Base-by-base conservation (phyloP, 2,888 invertebrate species). In the Agapostemon virescens region DNA sequence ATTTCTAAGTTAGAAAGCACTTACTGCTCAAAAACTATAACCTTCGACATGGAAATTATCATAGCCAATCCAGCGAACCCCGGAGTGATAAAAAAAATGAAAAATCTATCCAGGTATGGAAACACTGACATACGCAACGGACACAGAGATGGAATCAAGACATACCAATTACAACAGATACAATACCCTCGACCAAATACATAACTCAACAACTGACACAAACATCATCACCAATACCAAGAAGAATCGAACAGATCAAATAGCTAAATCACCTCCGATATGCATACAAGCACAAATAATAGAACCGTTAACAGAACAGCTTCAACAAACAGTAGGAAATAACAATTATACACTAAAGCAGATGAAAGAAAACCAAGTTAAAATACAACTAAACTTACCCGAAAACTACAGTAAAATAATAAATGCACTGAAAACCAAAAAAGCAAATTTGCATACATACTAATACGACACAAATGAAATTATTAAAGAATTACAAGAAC, bases 281-380 rank as follows among this genome's bases (percentile, higher is more conserved):
- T 58, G 5, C 26, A 58, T 58, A 13, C 20, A 55, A 55, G 69
- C 69, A 11, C 55, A 55, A 23, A 58, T 58, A 23, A 69, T 69
- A 2, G 38, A 69, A n/a, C 58, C 55, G 17, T 26, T 69, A 69
- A 69, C 49, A 13, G 40, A 69, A 58, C 17, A 40, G 26, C 38
- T 69, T 20, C 4, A 58, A 17, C 55, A 69, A 11, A 23, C 17
- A 55, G 20, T 17, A 13, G 55, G 33, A 40, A 40, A 40, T 7
- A 40, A 55, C 20, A 38, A n/a, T 20, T 69, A 5, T 13, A 40
- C 26, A 3, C n/a, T 58, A 36, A 69, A 69, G 40, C 38, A 69
- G 7, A 15, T 58, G 23, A 58, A 58, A 58, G 23, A 55, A 7
- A 69, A 23, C 13, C 69, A 69, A 38, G 20, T 15, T 4, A 40